Evolutionary conservation across 2,113 vertebrate genomes (phyloP), one percentile per base, ranked within the genome.

Genomic region (Rhadina sibilatrix): DNA sequence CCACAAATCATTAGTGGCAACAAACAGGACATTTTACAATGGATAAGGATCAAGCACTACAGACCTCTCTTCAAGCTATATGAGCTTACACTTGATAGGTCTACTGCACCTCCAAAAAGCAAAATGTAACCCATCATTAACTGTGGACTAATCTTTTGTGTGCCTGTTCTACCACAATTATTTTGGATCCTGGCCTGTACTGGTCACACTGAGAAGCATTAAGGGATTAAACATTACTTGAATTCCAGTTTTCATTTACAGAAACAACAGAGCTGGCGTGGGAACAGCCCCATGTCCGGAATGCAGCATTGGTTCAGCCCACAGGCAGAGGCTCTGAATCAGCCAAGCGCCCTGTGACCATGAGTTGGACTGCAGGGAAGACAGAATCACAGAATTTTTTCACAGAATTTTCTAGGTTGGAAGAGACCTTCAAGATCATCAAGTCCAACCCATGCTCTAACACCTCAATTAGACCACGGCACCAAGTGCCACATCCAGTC

Each of bases 311-410:
- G 24, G 5, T 79, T 89, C 70, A 69, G 8, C 46, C 35, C 52
- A 38, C 24, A 69, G 24, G 53, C 3, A 87, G 49, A 25, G 89
- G 12, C 9, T 82, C 61, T 82, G 65, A 64, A 56, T 37, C 46
- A 80, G 53, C n/a, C n/a, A 44, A 69, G 37, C 0, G 0, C 33
- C 40, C 50, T 2, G 1, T 24, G 50, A 38, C 30, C 59, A 10
- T 13, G 20, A 65, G 57, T 5, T 60, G 13, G 37, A 35, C 64
- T 54, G 30, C 35, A 56, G 35, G 44, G 52, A 93, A 74, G 6
- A 24, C n/a, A n/a, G n/a, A n/a, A n/a, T n/a, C n/a, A n/a, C n/a
- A n/a, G n/a, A n/a, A n/a, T n/a, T n/a, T n/a, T n/a, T n/a, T n/a
- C n/a, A n/a, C n/a, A n/a, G n/a, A n/a, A n/a, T n/a, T n/a, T n/a